A percentile compares a stretch with the other conserved stretches of the same genome.
Evolutionary conservation across 1,140 invertebrate species (phyloP).

Genomic region (Conopomorpha cramerella): DNA sequence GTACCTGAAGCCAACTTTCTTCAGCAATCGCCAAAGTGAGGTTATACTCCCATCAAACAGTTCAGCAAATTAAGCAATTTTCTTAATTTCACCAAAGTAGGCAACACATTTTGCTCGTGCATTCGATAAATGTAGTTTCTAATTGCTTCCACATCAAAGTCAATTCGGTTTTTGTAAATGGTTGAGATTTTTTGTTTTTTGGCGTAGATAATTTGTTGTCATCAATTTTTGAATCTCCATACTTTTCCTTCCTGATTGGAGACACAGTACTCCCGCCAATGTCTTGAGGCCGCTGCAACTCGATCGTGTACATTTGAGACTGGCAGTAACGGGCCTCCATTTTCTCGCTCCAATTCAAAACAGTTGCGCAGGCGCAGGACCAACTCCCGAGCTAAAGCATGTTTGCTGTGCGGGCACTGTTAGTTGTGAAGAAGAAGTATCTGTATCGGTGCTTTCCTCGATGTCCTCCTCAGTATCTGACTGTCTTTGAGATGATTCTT

Average conservation of each 20-base stretch:
- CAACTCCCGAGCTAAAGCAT: no score
- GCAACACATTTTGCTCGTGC: background rate
- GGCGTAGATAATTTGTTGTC: background rate
- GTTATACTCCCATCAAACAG: conserved; percentile 4
- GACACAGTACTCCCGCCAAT: background rate
- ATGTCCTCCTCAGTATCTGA: no score
- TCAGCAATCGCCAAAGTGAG: conserved; percentile 6
- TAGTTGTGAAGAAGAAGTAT: no score
- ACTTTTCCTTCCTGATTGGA: background rate
- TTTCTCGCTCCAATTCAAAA: background rate
- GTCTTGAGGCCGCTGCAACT: background rate
- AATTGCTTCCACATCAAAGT: background rate
- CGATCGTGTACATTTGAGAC: background rate
- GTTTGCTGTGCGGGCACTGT: no score
- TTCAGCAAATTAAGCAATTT: conserved; percentile 4
- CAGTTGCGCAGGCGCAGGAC: no score
- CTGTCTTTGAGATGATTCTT: no score
- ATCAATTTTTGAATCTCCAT: background rate
- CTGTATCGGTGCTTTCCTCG: no score
- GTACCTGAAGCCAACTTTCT: conserved; percentile 5
- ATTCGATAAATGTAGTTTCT: background rate
- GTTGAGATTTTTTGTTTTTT: background rate
- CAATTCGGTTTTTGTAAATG: background rate
- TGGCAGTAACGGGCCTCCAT: background rate
- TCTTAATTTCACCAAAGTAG: background rate